These are phyloP conservation scores for Selene dorsalis DNA, from an alignment of 2,797 vertebrate genomes.

Conservation along the genomic window DNA sequence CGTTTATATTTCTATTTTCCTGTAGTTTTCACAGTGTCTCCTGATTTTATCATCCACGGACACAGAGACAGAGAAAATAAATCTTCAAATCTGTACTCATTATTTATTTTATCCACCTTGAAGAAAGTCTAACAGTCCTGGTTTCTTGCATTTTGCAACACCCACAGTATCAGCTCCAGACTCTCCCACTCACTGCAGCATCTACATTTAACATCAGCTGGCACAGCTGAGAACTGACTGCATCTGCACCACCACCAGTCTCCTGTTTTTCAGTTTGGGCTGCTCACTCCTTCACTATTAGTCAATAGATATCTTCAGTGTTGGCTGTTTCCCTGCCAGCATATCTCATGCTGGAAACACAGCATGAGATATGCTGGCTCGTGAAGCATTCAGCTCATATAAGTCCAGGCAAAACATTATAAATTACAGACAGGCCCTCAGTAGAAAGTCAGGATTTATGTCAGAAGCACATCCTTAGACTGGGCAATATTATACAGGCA, in stretches of 20 bases:
- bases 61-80: too few species aligned
- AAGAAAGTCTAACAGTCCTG: too few species aligned
- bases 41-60: too few species aligned
- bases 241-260: not conserved
- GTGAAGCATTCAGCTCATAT: not conserved
- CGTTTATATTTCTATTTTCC: too few species aligned
- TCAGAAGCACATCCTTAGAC: not conserved
- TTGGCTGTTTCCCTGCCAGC: not conserved
- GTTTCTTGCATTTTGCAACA: too few species aligned
- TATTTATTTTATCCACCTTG: not conserved
- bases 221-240: too few species aligned
- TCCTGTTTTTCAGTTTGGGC: not conserved
- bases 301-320: not conserved
- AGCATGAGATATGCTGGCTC: not conserved
- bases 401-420: not conserved
- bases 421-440: not conserved
- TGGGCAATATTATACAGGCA: too few species aligned
- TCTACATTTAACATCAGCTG: too few species aligned
- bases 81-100: too few species aligned
- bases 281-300: not conserved
- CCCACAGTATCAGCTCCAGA: too few species aligned
- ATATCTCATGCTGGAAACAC: not conserved
- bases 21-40: too few species aligned
- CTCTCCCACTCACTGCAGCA: too few species aligned
- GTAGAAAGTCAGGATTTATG: not conserved